phyloP scores from a whole-genome alignment of 2,797 vertebrate species.

The Microctenopoma stevenorrisi region DNA sequence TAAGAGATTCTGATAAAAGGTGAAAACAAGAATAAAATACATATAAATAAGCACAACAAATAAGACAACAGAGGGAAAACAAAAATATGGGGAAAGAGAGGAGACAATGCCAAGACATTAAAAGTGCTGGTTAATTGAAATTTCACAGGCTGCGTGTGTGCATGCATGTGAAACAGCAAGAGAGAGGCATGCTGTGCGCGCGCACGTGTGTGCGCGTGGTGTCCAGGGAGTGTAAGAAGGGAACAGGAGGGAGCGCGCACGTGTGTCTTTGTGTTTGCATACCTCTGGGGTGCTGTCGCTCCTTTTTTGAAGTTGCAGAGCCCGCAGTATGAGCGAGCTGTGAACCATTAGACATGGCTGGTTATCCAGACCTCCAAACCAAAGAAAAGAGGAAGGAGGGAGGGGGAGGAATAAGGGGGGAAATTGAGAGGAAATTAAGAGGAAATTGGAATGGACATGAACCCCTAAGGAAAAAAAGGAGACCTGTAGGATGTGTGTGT shows the following conservation, averaged over 20 bases:
- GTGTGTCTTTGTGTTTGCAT: constrained; percentile 60
- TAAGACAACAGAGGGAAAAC: constrained; percentile 65
- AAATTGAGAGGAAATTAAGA: constrained; percentile 52
- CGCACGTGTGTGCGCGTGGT: constrained; percentile 9
- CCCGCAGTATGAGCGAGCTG: constrained; percentile 78
- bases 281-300: constrained; percentile 69
- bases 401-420: constrained; percentile 6
- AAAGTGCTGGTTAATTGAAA: constrained; percentile 78
- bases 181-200: constrained; percentile 26
- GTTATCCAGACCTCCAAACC: constrained; percentile 75
- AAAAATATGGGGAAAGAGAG: constrained; percentile 44
- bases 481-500: constrained; percentile 18
- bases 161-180: constrained; percentile 25
- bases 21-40: constrained; percentile 60
- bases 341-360: constrained; percentile 81
- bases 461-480: constrained; percentile 32
- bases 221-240: constrained; percentile 32
- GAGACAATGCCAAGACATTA: constrained; percentile 66
- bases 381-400: constrained; percentile 41
- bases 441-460: constrained; percentile 59
- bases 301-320: constrained; percentile 82
- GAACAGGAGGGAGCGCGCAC: constrained; percentile 20
- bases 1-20: constrained; percentile 40
- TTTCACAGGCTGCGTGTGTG: constrained; percentile 44
- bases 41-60: constrained; percentile 78